Evolutionary conservation across 2,113 vertebrate genomes (phyloP).

Genomic region (Octodon degus): DNA sequence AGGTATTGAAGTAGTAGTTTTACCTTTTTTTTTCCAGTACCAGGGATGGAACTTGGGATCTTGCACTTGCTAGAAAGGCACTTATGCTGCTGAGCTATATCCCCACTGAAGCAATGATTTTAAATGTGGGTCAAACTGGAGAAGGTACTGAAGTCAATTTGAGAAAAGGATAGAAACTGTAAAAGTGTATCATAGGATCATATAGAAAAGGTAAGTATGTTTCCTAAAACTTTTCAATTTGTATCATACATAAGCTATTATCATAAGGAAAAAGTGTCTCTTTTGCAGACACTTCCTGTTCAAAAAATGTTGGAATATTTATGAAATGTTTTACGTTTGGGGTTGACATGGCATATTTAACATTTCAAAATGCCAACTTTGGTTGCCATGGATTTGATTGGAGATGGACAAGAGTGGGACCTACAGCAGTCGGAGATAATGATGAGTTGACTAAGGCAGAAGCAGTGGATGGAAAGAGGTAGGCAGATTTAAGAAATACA

Average conservation of each 20-base stretch:
- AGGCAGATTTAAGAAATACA: constrained; percentile 42
- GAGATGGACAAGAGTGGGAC: neutral
- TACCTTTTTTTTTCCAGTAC: neutral
- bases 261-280: constrained; percentile 37
- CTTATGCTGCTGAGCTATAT: no score
- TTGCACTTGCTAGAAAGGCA: no score
- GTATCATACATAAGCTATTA: constrained; percentile 7
- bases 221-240: constrained; percentile 58
- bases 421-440: constrained; percentile 12
- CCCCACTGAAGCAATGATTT: constrained; percentile 41
- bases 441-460: constrained; percentile 14
- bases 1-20: constrained; percentile 49
- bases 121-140: constrained; percentile 32
- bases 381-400: constrained; percentile 28
- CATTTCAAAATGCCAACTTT: constrained; percentile 26
- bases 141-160: constrained; percentile 50
- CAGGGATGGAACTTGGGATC: no score
- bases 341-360: constrained; percentile 19
- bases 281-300: constrained; percentile 24
- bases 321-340: constrained; percentile 55
- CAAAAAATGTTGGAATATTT: constrained; percentile 7
- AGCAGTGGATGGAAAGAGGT: neutral
- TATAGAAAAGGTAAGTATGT: constrained; percentile 11
- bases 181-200: constrained; percentile 26
- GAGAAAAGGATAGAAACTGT: constrained; percentile 58